Evolutionary conservation across 1,140 invertebrate species (phyloP).

Genomic region (Zaprionus ghesquierei): DNA sequence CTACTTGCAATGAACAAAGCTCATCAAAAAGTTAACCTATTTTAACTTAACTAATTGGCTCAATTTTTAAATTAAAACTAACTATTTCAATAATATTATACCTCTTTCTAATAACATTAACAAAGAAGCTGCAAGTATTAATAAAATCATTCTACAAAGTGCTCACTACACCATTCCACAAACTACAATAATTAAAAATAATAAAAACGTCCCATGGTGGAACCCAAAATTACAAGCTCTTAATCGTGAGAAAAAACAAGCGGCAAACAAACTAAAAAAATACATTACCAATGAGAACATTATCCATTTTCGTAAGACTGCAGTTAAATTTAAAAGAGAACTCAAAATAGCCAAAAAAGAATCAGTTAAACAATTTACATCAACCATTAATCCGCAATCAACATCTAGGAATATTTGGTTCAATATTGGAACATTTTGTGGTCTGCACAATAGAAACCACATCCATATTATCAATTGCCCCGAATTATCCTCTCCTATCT

Average conservation of each 20-base stretch:
- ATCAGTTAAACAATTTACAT: no score
- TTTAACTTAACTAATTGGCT: background rate
- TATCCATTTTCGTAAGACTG: no score
- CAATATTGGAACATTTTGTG: no score
- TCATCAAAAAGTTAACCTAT: background rate
- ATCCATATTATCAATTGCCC: no score
- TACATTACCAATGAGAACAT: background rate
- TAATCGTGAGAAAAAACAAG: background rate
- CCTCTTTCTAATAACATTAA: slow-evolving; percentile 5
- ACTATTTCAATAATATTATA: slow-evolving; percentile 4
- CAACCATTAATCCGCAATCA: no score
- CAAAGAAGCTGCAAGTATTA: slow-evolving; percentile 17
- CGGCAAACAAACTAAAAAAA: background rate
- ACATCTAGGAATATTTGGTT: no score
- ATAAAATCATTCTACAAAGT: slow-evolving; percentile 19
- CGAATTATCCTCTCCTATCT: no score
- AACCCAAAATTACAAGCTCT: background rate
- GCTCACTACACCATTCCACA: slow-evolving; percentile 11
- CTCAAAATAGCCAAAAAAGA: no score
- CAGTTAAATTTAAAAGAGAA: no score
- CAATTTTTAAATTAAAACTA: slow-evolving; percentile 3
- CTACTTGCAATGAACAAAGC: background rate
- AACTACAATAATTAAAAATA: background rate
- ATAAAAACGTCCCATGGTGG: slow-evolving; percentile 23
- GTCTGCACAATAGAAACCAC: no score